Evolutionary conservation across 1,140 invertebrate genomes (phyloP), one percentile per base, ranked within the genome.

Genomic region (Diachasmimorpha longicaudata): DNA sequence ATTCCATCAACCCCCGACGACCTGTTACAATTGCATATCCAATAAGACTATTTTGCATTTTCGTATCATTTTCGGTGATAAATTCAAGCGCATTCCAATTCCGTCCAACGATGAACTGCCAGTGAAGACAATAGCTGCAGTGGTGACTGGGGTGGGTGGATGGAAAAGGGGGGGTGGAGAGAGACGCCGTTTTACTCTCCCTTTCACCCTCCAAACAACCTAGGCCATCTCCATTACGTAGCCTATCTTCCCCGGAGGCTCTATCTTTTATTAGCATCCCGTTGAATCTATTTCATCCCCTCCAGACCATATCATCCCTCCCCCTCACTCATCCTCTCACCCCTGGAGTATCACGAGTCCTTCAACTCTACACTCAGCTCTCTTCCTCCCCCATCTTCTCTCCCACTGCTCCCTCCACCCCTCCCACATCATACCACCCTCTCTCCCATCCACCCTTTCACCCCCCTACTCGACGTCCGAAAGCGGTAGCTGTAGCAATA

Each of bases 241-340:
- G 37, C 42, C 79, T 85, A 87, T 86, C 85, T 88, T 77, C 74
- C 5, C 39, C 39, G 36, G 71, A 80, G 81, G 79, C 78, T 86
- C 84, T 84, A 87, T 88, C 86, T 89, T 88, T 89, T 87, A 88
- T 86, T 89, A 85, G 86, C 86, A 84, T 86, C 84, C 85, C 79
- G 85, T 82, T 79, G 84, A 83, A 86, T 83, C 84, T 84, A 86
- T 86, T 86, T 79, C 83, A 80, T 79, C 82, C 83, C 86, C 84
- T 84, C 83, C 85, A 81, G 83, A 23, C 2, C n/a, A n/a, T 68
- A n/a, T n/a, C n/a, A n/a, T n/a, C n/a, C n/a, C n/a, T n/a, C n/a
- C n/a, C n/a, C 66, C 23, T 31, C 66, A 4, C 10, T 31, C 66
- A 25, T n/a, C 66, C 25, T 31, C 36, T 67, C 21, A 67, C 14